These are phyloP conservation scores for Parasteatoda tepidariorum DNA, from an alignment of 1,140 invertebrate genomes.

Conservation along the genomic window DNA sequence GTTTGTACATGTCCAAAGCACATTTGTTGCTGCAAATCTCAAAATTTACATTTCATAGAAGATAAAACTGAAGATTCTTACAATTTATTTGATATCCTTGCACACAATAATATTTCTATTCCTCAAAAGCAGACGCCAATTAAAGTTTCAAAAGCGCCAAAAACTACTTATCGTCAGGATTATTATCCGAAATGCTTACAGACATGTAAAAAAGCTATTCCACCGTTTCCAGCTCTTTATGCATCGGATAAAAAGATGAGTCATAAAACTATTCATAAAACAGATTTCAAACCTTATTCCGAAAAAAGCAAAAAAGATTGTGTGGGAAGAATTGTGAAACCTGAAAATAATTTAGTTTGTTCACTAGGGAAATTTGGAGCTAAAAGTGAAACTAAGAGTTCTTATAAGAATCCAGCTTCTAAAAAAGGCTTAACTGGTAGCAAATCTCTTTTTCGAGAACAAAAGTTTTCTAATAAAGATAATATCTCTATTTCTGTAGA, in stretches of 20 bases:
- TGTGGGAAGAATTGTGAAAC: not conserved
- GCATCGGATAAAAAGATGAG: not conserved
- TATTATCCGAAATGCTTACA: not conserved
- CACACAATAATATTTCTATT: not conserved
- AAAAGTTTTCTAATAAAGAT: no score
- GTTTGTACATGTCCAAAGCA: not conserved
- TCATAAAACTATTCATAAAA: not conserved
- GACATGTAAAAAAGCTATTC: not conserved
- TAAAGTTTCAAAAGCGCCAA: not conserved
- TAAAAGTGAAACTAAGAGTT: slow-evolving; percentile 25
- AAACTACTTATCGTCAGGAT: slow-evolving; percentile 12
- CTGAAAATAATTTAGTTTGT: not conserved
- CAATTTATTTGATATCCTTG: slow-evolving; percentile 10
- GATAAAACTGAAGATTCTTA: not conserved
- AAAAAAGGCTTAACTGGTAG: not conserved
- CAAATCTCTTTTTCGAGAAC: no score
- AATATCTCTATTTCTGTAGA: no score
- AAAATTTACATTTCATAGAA: not conserved
- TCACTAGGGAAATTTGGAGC: not conserved
- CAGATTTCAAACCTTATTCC: not conserved
- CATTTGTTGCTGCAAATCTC: not conserved
- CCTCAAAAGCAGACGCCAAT: not conserved
- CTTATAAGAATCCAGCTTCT: not conserved
- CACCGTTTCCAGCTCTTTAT: not conserved
- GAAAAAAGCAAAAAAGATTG: not conserved